phyloP scores from a whole-genome alignment of 2,113 vertebrate genomes.

The Cyprinodon variegatus region DNA sequence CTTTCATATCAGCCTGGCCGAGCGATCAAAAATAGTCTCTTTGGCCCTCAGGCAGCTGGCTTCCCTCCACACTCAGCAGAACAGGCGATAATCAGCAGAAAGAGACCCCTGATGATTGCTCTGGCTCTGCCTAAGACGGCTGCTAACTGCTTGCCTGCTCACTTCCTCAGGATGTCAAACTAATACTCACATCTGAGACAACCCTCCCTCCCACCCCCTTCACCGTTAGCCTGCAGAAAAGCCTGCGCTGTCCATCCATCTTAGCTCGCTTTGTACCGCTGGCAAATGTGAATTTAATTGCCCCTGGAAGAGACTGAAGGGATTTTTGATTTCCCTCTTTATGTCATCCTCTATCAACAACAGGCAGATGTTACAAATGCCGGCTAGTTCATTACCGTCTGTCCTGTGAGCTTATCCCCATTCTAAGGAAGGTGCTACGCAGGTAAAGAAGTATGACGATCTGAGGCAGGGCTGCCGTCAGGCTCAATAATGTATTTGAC shows the following conservation, averaged over 20 bases:
- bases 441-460: constrained; percentile 56
- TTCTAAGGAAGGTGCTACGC: constrained; percentile 33
- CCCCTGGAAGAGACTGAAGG: constrained; percentile 52
- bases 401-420: constrained; percentile 20
- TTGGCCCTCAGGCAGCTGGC: constrained; percentile 72
- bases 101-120: constrained; percentile 74
- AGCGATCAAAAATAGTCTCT: constrained; percentile 58
- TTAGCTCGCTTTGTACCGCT: constrained; percentile 51
- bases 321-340: constrained; percentile 50
- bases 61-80: constrained; percentile 67
- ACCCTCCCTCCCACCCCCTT: not conserved
- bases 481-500: constrained; percentile 67
- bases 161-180: constrained; percentile 63
- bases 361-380: constrained; percentile 48
- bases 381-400: constrained; percentile 1
- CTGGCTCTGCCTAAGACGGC: constrained; percentile 54
- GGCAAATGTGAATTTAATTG: constrained; percentile 77
- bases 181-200: constrained; percentile 33
- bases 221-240: constrained; percentile 20
- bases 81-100: constrained; percentile 72
- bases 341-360: constrained; percentile 64
- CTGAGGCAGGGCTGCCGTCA: constrained; percentile 44
- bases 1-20: constrained; percentile 65
- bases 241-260: constrained; percentile 62
- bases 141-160: constrained; percentile 61